These are phyloP conservation scores for Sebastiscus tertius DNA, from an alignment of 2,797 vertebrate species.

Conservation along the genomic window DNA sequence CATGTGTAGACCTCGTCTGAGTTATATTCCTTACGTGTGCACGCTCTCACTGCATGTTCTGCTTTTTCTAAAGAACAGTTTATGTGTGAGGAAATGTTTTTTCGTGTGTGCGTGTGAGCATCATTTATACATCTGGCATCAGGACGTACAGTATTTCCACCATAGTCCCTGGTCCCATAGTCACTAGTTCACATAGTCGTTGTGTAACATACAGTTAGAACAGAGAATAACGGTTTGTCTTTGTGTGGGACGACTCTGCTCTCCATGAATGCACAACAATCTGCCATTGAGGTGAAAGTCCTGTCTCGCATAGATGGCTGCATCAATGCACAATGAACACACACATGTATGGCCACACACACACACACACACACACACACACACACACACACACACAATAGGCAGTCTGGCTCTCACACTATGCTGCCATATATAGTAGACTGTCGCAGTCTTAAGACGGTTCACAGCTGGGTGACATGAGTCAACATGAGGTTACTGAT, in stretches of 20 bases:
- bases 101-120: background rate
- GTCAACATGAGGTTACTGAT: background rate
- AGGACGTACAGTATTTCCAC: background rate
- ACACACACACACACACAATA: slow-evolving; percentile 9
- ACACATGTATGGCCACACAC: background rate
- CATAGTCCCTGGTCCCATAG: background rate
- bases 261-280: slow-evolving; percentile 62
- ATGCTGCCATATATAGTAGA: slow-evolving; percentile 3
- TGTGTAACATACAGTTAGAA: background rate
- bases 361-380: background rate
- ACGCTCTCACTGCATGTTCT: background rate
- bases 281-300: slow-evolving; percentile 69
- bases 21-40: background rate
- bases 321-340: slow-evolving; percentile 58
- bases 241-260: slow-evolving; percentile 58
- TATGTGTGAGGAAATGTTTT: background rate
- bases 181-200: background rate
- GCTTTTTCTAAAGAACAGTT: background rate
- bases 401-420: slow-evolving; percentile 1
- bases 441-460: slow-evolving; percentile 1
- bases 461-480: slow-evolving; percentile 32
- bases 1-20: too few relatives aligned
- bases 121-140: background rate
- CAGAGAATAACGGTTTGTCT: slow-evolving; percentile 57
- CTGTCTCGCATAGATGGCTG: slow-evolving; percentile 30